A percentile compares a stretch with the other conserved stretches of the same genome.
Evolutionary conservation across 1,140 invertebrate species (phyloP).

Genomic region (Pseudoatta argentina): DNA sequence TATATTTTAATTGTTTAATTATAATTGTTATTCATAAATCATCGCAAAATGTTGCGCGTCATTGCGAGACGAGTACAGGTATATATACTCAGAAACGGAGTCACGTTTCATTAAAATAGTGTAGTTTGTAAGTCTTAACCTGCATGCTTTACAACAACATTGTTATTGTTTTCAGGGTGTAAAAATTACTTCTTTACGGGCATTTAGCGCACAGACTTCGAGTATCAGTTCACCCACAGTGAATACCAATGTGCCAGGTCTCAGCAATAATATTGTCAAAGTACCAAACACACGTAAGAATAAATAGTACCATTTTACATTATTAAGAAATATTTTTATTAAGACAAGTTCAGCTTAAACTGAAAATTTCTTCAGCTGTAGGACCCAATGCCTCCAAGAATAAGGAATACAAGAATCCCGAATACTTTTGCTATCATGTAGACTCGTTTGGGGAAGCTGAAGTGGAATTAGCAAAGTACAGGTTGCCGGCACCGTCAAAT

Average conservation of each 20-base stretch:
- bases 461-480: conserved; percentile 92
- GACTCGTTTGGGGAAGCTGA: conserved; percentile 94
- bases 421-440: conserved; percentile 94
- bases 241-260: conserved; percentile 87
- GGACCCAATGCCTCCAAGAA: conserved; percentile 91
- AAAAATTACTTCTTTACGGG: conserved; percentile 11
- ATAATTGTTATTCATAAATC: not conserved
- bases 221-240: too few species aligned
- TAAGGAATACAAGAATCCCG: conserved; percentile 93
- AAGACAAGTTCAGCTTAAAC: not conserved
- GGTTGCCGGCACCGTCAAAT: conserved; percentile 91
- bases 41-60: conserved; percentile 62
- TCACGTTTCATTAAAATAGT: not conserved
- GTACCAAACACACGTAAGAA: conserved; percentile 85
- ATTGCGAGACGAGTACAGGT: conserved; percentile 50
- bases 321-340: not conserved
- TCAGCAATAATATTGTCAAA: conserved; percentile 88
- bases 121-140: not conserved
- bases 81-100: not conserved
- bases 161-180: conserved; percentile 48
- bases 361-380: conserved; percentile 81
- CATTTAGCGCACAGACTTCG: not conserved
- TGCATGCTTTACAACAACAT: not conserved
- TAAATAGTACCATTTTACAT: not conserved
- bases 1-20: not conserved